A percentile compares a stretch with the other conserved stretches of the same genome.
phyloP scores from a whole-genome alignment of 2,797 vertebrate genomes.

The Sebastes elongatus region DNA sequence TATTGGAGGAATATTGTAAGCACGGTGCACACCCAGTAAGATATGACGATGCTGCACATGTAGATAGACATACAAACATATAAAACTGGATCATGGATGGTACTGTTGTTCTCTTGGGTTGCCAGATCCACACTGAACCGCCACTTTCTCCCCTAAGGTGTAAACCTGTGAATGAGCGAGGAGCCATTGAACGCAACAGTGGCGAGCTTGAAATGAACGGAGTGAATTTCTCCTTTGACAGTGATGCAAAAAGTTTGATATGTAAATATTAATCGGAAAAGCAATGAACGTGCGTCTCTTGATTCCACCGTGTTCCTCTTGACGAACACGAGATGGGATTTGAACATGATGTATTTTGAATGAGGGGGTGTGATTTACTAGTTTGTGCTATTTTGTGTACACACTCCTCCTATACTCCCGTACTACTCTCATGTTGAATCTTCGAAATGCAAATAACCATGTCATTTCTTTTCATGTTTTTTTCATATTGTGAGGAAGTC shows the following conservation, averaged over 20 bases:
- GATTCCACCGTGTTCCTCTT: constrained; percentile 15
- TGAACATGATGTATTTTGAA: constrained; percentile 20
- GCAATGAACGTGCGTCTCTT: constrained; percentile 18
- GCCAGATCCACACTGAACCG: constrained; percentile 3
- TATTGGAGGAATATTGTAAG: neutral
- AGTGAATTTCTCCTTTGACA: constrained; percentile 49
- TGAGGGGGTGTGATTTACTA: constrained; percentile 38
- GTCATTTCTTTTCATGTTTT: constrained; percentile 2
- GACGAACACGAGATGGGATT: constrained; percentile 5
- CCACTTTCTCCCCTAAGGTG: neutral
- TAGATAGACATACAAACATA: constrained; percentile 19
- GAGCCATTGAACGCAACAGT: constrained; percentile 9
- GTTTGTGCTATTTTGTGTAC: constrained; percentile 58
- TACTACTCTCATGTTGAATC: constrained; percentile 46
- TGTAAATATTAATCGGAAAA: constrained; percentile 66
- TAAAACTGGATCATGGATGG: neutral
- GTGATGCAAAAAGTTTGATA: constrained; percentile 65
- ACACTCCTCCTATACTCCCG: constrained; percentile 36
- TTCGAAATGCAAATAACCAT: constrained; percentile 38
- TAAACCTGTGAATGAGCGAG: constrained; percentile 3
- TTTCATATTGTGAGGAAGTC: constrained; percentile 17
- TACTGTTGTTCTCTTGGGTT: neutral
- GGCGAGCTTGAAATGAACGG: constrained; percentile 9
- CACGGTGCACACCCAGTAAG: neutral
- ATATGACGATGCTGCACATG: constrained; percentile 6